Evolutionary conservation across 2,113 vertebrate species (phyloP), one percentile per base, ranked within the genome.

Genomic region (Lamprotornis superbus): DNA sequence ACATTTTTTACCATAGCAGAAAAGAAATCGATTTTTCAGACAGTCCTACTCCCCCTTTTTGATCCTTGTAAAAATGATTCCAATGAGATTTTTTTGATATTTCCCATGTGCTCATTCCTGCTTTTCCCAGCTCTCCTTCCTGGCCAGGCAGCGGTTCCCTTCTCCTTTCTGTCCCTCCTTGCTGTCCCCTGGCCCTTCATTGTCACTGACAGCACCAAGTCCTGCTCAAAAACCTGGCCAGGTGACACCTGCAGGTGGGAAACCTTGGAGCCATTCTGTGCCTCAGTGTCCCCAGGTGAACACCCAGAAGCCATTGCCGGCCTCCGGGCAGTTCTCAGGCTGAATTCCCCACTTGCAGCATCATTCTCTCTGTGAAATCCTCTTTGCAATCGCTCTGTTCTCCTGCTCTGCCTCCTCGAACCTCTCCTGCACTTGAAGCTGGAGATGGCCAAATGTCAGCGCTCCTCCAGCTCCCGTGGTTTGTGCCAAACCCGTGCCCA

Each of bases 401-500:
- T 47, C 24, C 49, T 47, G 44, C 63, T 56, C 63, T 65, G 27
- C 70, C 40, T 59, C 39, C 46, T 25, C 28, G 1, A 83, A 67
- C n/a, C 1, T 3, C 57, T 93, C 80, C 50, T 27, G 13, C 59
- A 50, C 59, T 65, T 74, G 90, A 95, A 97, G 96, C 93, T 80
- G 70, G 95, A 88, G 93, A 83, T 90, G 12, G 15, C 88, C 87
- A 75, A 56, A 96, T 96, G 96, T 89, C 75, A 90, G 92, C 75
- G 44, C 85, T 86, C 46, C 91, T 87, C 87, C 92, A 75, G 12
- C 71, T 76, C 90, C 92, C 39, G 30, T 12, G 18, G 90, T 76
- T 91, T 35, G 75, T 85, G 90, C 93, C 94, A 93, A 94, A 93
- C 78, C 44, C 5, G 13, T 50, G 76, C 69, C 94, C 80, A 73